phyloP scores from a whole-genome alignment of 2,113 vertebrate genomes.

The Phocoena phocoena region DNA sequence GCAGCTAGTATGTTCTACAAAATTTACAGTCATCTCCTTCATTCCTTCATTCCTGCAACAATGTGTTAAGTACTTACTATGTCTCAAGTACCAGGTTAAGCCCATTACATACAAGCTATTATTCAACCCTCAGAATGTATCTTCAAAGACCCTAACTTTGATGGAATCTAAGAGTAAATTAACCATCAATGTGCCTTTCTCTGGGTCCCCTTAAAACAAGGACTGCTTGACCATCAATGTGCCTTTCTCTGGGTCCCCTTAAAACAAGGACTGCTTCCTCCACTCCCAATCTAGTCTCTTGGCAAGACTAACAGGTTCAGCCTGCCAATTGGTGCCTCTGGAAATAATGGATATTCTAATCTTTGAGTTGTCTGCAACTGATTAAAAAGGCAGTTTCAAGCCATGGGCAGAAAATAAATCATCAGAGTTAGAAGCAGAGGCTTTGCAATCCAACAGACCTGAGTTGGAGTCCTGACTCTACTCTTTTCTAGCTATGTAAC shows the following conservation, averaged over 20 bases:
- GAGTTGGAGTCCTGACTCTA: not conserved
- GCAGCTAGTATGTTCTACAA: not conserved
- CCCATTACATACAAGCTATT: not conserved
- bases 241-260: not conserved
- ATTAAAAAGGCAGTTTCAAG: not conserved
- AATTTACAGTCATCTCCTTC: not conserved
- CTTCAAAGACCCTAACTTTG: not conserved
- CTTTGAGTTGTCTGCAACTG: not conserved
- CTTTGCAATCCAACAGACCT: not conserved
- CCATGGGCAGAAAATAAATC: not conserved
- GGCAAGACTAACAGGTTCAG: not conserved
- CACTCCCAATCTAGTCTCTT: not conserved
- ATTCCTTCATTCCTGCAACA: not conserved
- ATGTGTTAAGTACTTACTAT: not conserved
- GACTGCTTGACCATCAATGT: not conserved
- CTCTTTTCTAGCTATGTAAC: not conserved
- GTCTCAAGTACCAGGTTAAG: not conserved
- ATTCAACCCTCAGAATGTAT: not conserved
- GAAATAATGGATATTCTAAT: not conserved
- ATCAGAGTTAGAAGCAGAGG: not conserved
- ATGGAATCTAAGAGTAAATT: not conserved
- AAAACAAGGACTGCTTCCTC: not conserved
- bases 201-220: not conserved
- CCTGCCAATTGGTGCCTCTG: not conserved
- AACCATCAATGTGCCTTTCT: not conserved